These are phyloP conservation scores for Diloba caeruleocephala DNA, from an alignment of 2,888 invertebrate species.

Conservation along the genomic window DNA sequence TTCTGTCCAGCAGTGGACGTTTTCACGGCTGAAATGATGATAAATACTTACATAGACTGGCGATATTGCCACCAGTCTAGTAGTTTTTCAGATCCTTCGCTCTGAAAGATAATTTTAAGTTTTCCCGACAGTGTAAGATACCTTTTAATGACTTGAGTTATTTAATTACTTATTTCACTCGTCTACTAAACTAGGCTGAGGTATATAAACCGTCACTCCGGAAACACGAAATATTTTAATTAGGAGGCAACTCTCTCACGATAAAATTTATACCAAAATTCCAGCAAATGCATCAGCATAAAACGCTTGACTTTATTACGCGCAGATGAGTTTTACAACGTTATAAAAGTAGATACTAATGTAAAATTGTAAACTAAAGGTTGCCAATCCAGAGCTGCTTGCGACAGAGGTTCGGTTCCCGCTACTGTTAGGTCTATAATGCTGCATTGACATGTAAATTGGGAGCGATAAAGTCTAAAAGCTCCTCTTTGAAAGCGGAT, in stretches of 20 bases:
- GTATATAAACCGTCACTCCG: too few species aligned
- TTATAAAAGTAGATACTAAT: slow-evolving; percentile 32
- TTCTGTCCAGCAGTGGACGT: too few species aligned
- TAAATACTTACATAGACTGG: too few species aligned
- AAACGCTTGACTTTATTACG: slow-evolving; percentile 14
- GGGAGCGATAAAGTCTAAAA: slow-evolving; percentile 56
- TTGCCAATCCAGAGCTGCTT: slow-evolving; percentile 16
- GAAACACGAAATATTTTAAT: not conserved
- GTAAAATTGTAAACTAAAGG: slow-evolving; percentile 30
- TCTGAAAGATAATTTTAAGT: too few species aligned
- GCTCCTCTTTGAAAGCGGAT: slow-evolving; percentile 58
- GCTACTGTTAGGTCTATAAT: slow-evolving; percentile 44
- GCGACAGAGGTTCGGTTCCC: slow-evolving; percentile 29
- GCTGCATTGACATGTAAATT: slow-evolving; percentile 60
- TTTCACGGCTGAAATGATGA: too few species aligned
- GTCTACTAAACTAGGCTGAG: too few species aligned
- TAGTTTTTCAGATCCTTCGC: too few species aligned
- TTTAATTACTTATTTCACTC: too few species aligned
- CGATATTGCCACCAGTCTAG: too few species aligned
- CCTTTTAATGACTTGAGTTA: too few species aligned
- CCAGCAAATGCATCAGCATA: slow-evolving; percentile 3
- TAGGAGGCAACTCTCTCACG: not conserved
- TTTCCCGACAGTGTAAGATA: too few species aligned
- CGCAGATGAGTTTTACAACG: slow-evolving; percentile 16
- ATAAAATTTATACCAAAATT: slow-evolving; percentile 2